Percentiles rank a stretch among this genome's conserved stretches.
Conservation (phyloP, 1,140 invertebrate species). For the Helicoverpa armigera region DNA sequence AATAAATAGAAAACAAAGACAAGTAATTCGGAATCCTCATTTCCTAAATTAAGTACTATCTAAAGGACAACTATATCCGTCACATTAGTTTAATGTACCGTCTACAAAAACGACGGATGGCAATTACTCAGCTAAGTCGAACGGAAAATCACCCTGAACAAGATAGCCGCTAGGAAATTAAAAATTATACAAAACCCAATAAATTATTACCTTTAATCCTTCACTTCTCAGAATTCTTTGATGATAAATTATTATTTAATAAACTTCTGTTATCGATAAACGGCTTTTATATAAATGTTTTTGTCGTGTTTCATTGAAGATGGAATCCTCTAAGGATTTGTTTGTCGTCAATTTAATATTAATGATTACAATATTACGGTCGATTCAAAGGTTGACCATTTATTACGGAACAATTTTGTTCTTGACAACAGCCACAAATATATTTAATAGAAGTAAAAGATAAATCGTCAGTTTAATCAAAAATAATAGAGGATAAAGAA, state of each 20-base stretch:
- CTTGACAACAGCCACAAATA: no score
- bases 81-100: slow-evolving; percentile 47
- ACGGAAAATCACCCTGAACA: slow-evolving; percentile 68
- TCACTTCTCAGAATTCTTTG: neutral
- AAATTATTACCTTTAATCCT: slow-evolving; percentile 40
- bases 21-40: slow-evolving; percentile 2
- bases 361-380: no score
- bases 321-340: no score
- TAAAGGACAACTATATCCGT: slow-evolving; percentile 10
- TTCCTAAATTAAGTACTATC: slow-evolving; percentile 21
- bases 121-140: slow-evolving; percentile 64
- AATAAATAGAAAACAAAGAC: neutral
- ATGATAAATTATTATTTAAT: neutral
- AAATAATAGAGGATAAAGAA: neutral
- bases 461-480: neutral
- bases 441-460: neutral
- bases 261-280: neutral
- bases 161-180: slow-evolving; percentile 61
- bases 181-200: slow-evolving; percentile 54
- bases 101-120: slow-evolving; percentile 59
- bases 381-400: no score
- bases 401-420: no score
- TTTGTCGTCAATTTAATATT: no score
- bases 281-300: neutral
- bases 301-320: neutral